These are phyloP conservation scores for Drosophila villosipedis DNA, from an alignment of 2,888 invertebrate species.

Conservation along the genomic window DNA sequence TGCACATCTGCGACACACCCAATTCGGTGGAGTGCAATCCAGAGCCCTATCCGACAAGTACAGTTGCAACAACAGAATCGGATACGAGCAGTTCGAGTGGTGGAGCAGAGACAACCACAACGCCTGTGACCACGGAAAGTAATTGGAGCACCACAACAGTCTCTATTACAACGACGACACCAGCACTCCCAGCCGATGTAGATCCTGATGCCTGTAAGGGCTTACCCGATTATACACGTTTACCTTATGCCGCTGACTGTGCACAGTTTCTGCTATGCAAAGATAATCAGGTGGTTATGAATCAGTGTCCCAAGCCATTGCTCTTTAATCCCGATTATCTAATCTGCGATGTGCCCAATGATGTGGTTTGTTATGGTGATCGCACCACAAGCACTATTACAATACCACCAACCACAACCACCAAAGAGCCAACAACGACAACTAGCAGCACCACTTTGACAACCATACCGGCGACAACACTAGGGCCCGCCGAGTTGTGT, in stretches of 20 bases:
- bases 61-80: conserved; percentile 21
- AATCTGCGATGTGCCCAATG: conserved; percentile 65
- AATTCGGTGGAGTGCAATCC: conserved; percentile 52
- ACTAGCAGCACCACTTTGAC: conserved; percentile 33
- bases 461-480: conserved; percentile 41
- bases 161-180: conserved; percentile 36
- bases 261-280: conserved; percentile 66
- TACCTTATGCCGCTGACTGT: conserved; percentile 72
- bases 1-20: conserved; percentile 73
- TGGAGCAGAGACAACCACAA: conserved; percentile 1
- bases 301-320: conserved; percentile 53
- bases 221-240: conserved; percentile 38
- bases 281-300: conserved; percentile 41
- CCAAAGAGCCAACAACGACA: conserved; percentile 38
- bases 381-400: conserved; percentile 48
- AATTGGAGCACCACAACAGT: conserved; percentile 23
- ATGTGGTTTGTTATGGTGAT: conserved; percentile 62
- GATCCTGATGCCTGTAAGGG: conserved; percentile 49
- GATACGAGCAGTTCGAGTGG: conserved; percentile 11
- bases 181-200: conserved; percentile 53
- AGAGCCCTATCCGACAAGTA: conserved; percentile 44
- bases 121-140: conserved; percentile 8
- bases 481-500: conserved; percentile 60
- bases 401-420: conserved; percentile 24
- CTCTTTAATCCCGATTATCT: conserved; percentile 65